Evolutionary conservation across 2,113 vertebrate genomes (phyloP), one percentile per base, ranked within the genome.

Genomic region (Lucifuga dentata): DNA sequence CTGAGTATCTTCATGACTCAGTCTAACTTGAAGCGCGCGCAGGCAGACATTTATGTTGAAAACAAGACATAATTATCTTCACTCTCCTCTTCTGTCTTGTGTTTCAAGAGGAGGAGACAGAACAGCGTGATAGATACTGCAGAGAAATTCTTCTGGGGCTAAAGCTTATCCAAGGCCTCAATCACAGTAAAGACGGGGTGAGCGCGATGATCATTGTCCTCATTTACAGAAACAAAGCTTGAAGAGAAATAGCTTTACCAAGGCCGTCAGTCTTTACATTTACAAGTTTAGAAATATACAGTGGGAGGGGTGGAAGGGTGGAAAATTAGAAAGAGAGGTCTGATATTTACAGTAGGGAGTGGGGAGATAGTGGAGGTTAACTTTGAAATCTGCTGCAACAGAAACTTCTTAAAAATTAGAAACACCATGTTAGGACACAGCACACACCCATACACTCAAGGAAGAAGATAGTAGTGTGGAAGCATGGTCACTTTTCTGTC

Each of bases 311-410:
- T 12, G 59, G 52, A 50, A 55, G 43, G 57, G 36, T 36, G 70
- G 66, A 63, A 76, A 76, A 62, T 15, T 51, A 82, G 80, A 65
- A 80, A 63, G 41, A 84, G 75, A 83, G 65, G 74, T 79, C 64
- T 44, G 85, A 64, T 86, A 87, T 92, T 87, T 91, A 90, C 90
- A 92, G 66, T 76, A 78, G 36, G 65, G 64, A 66, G 50, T 83
- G 48, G 3, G 19, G 48, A 68, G 48, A 68, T 39, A 62, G 39
- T 26, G 72, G 65, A 45, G 26, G 62, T 44, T 40, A 23, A 39
- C 19, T 44, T 67, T 62, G 55, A 76, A 72, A 56, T 84, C 51
- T 17, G 50, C 78, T 63, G 60, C 63, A 58, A 71, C 55, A 83
- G 15, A 67, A 71, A 67, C 57, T 50, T 36, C 53, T 64, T 69